Evolutionary conservation across 2,888 invertebrate species (phyloP).

Genomic region (Phengaris arion): DNA sequence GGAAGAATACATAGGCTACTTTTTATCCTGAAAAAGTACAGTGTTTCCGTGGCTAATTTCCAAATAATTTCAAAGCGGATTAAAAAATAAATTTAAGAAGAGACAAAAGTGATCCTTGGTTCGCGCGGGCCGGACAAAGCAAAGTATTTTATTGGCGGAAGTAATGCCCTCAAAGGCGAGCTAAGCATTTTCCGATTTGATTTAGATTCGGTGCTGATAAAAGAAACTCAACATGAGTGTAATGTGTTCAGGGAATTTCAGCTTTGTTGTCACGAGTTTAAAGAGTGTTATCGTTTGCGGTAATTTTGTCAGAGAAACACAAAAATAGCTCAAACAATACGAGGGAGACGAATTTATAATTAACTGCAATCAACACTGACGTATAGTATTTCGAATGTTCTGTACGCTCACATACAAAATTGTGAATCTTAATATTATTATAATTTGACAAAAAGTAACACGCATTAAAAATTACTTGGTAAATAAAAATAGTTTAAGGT

Average conservation of each 20-base stretch:
- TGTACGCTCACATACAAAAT: slow-evolving; percentile 52
- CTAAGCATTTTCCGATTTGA: slow-evolving; percentile 70
- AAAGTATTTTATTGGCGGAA: slow-evolving; percentile 70
- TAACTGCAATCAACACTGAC: slow-evolving; percentile 79
- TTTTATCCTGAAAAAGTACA: no score
- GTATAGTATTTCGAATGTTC: slow-evolving; percentile 75
- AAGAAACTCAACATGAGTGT: slow-evolving; percentile 50
- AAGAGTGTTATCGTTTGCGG: slow-evolving; percentile 34
- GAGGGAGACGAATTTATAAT: slow-evolving; percentile 77
- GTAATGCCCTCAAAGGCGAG: slow-evolving; percentile 63
- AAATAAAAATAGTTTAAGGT: no score
- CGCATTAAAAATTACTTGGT: no score
- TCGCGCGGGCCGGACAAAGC: slow-evolving; percentile 52
- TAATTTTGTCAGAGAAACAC: slow-evolving; percentile 39
- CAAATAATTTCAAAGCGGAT: slow-evolving; percentile 15
- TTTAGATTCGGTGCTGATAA: slow-evolving; percentile 65
- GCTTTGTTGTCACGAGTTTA: slow-evolving; percentile 38
- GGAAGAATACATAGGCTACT: no score
- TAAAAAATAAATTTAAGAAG: slow-evolving; percentile 28
- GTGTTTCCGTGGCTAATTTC: no score
- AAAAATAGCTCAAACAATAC: slow-evolving; percentile 71
- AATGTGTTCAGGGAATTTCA: slow-evolving; percentile 38
- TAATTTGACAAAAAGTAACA: slow-evolving; percentile 22
- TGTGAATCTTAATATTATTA: slow-evolving; percentile 1
- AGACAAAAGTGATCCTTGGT: slow-evolving; percentile 42